Base-by-base conservation (phyloP, 2,113 vertebrate genomes). In the Planiliza haematocheilus region DNA sequence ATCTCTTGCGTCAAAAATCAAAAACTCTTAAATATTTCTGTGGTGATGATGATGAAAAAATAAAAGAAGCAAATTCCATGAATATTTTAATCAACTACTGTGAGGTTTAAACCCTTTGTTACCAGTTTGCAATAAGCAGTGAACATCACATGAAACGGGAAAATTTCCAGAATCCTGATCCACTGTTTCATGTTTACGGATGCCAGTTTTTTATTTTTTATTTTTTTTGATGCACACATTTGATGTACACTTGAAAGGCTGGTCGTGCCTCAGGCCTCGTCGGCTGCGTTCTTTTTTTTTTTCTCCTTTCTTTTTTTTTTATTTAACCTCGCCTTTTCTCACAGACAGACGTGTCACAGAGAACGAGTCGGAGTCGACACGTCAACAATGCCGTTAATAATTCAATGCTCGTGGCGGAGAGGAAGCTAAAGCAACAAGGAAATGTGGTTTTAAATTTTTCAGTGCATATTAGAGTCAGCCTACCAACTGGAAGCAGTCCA, bases 381-480 rank as follows among this genome's bases (percentile, higher is more conserved):
- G 0, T 77, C 50, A 57, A 45, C 51, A 70, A 74, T 55, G 55
- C 38, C 43, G 11, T 71, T 59, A 63, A 67, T 79, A 79, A 73
- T 77, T 70, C 21, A 73, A 10, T 7, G 13, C 52, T 65, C 12
- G 5, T 1, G 2, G 45, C 52, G 60, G 30, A 62, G 7, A 67
- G 53, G 43, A 42, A 52, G 49, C 55, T 21, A 53, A 11, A 50
- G 34, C 8, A 21, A 1, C n/a, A 2, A n/a, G 45, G 45, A 58
- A 53, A 63, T 37, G 39, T 11, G 8, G 18, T 43, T 63, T 65
- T 64, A 24, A 39, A 62, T 79, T 12, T 63, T 57, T 65, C 34
- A 79, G 37, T 42, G 21, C 34, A 42, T 49, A 39, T 7, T 58
- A 8, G 13, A 39, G 37, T 56, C 42, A 46, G n/a, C 57, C 18